phyloP scores from a whole-genome alignment of 64 coral and sea anemone genomes.

The Montipora cactus region DNA sequence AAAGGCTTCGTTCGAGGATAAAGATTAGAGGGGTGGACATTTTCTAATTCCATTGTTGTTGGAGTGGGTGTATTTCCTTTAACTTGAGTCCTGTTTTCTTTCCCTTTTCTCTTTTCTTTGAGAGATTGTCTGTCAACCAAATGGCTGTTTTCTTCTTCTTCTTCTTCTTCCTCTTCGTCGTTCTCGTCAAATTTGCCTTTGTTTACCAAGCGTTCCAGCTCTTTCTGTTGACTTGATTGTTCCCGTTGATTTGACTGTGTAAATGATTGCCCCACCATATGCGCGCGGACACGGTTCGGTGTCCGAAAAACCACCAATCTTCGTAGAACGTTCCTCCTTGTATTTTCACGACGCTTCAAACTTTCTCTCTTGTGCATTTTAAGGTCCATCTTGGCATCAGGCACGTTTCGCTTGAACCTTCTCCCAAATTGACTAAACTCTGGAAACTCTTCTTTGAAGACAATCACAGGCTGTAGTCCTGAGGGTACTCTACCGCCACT shows the following conservation, averaged over 20 bases:
- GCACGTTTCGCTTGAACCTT: constrained; percentile 2
- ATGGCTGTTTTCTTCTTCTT: not conserved
- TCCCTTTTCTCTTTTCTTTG: not conserved
- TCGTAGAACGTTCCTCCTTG: not conserved
- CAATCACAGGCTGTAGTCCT: constrained; percentile 82
- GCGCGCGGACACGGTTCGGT: not conserved
- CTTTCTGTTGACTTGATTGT: not conserved
- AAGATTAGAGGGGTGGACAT: not conserved
- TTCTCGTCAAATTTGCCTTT: not conserved
- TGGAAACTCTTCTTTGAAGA: constrained; percentile 59
- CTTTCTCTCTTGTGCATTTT: not conserved
- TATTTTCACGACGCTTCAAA: not conserved
- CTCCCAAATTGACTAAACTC: not conserved
- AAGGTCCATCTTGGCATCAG: not conserved
- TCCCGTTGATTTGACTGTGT: not conserved
- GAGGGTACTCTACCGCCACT: constrained; percentile 63
- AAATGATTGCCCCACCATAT: not conserved
- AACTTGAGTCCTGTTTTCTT: not conserved
- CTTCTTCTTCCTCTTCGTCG: not conserved
- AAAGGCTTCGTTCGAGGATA: not conserved
- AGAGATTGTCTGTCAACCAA: not conserved
- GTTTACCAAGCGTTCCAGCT: not conserved
- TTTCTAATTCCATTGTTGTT: not conserved
- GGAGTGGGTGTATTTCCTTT: not conserved
- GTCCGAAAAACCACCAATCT: constrained; percentile 13